A percentile compares a stretch with the other conserved stretches of the same genome.
Evolutionary conservation across 2,888 invertebrate genomes (phyloP).

Genomic region (Ellobium chinense): DNA sequence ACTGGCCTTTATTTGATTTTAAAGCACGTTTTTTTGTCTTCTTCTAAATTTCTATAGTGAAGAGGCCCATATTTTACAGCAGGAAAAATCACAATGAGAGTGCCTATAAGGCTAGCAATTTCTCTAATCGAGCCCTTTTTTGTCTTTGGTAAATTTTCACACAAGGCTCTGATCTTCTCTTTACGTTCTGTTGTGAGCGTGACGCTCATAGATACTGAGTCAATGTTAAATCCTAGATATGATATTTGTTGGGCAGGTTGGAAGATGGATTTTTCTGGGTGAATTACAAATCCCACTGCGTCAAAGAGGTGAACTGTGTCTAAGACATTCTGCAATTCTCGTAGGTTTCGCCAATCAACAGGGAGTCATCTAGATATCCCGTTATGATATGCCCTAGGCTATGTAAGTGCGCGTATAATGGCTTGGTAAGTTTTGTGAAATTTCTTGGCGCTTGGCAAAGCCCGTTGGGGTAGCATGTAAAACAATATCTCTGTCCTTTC

Average conservation of each 20-base stretch:
- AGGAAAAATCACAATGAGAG: conserved; percentile 27
- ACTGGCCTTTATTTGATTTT: neutral
- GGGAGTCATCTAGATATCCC: conserved; percentile 21
- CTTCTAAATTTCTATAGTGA: conserved; percentile 24
- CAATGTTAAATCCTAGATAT: conserved; percentile 18
- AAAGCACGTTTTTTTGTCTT: neutral
- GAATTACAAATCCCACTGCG: conserved; percentile 27
- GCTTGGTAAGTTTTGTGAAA: conserved; percentile 46
- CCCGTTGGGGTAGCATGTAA: conserved; percentile 38
- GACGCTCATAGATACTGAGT: neutral
- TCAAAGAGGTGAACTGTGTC: conserved; percentile 9
- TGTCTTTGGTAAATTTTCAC: neutral
- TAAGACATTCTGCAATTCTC: neutral
- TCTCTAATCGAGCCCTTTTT: neutral
- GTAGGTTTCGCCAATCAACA: neutral
- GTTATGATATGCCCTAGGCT: neutral
- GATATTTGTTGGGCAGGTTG: neutral
- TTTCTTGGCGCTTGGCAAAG: conserved; percentile 36
- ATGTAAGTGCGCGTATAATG: conserved; percentile 10
- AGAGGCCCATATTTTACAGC: conserved; percentile 24
- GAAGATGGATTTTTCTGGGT: conserved; percentile 31
- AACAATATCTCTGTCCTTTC: conserved; percentile 30
- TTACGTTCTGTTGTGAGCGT: neutral
- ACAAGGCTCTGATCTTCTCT: neutral
- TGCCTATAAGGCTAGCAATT: conserved; percentile 26